Evolutionary conservation across 2,113 vertebrate species (phyloP).

Genomic region (Odocoileus hemionus): DNA sequence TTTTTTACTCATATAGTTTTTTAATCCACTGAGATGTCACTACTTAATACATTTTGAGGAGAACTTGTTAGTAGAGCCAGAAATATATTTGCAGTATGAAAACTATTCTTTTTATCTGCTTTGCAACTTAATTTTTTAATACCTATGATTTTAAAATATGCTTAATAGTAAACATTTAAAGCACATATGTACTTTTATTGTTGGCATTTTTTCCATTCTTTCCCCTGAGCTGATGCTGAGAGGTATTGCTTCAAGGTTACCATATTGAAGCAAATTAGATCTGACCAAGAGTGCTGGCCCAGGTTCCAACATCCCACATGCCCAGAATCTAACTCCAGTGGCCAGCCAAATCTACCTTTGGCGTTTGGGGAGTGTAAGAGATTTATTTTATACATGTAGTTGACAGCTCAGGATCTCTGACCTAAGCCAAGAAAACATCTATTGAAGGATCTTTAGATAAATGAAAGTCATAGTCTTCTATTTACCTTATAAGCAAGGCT

Average conservation of each 20-base stretch:
- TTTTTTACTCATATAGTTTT: background rate
- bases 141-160: background rate
- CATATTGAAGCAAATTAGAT: background rate
- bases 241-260: background rate
- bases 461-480: background rate
- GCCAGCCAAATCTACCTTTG: background rate
- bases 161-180: background rate
- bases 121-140: background rate
- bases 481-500: background rate
- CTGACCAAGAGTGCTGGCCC: background rate
- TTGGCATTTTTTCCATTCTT: background rate
- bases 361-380: background rate
- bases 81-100: background rate
- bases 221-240: background rate
- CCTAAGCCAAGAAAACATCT: background rate
- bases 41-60: background rate
- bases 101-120: background rate
- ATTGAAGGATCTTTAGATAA: background rate
- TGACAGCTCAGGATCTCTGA: background rate
- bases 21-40: background rate
- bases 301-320: background rate
- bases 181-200: background rate
- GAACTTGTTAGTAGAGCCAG: background rate
- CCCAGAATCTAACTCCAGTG: background rate
- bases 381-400: background rate